Evolutionary conservation across 2,888 invertebrate genomes (phyloP), one percentile per base, ranked within the genome.

Genomic region (Anaspis maculata): DNA sequence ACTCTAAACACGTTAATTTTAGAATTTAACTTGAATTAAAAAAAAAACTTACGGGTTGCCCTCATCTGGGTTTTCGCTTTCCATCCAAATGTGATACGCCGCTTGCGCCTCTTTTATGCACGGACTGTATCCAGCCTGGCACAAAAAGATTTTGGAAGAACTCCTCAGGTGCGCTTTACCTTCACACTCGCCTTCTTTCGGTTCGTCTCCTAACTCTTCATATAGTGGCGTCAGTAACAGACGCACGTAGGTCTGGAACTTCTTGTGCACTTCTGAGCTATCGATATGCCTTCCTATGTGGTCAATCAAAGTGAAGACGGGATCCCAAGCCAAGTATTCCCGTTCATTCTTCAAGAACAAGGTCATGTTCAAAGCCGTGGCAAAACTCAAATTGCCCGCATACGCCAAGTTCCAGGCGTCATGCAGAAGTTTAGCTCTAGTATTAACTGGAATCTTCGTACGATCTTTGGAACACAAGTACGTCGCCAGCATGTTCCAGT

Each of bases 231-330:
- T 77, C 3, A 87, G 58, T 2, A 87, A 65, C 10, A 71, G 70
- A 41, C 78, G 67, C 3, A 83, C 76, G 53, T 85, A 87, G 0
- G 76, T 74, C 84, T 83, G 78, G 53, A 86, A 85, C 56, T 84
- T 83, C 22, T 72, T 71, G 37, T 81, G 71, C 44, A 80, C 72
- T 5, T 69, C 72, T 35, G 71, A 74, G 48, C 74, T 74, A 42
- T 79, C 77, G 47, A 86, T 79, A 46, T 82, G 82, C 39, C 79
- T 70, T 15, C 84, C 82, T 32, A 87, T 73, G 49, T 86, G 85
- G 57, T 87, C 86, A 27, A 87, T 79, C 70, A 86, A 80, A 2
- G 84, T 84, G 52, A 87, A 87, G 5, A 85, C 77, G 0, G 85
- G 83, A 56, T 83, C 81, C 87, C 87, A 88, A 0, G 85, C 85